phyloP scores from a whole-genome alignment of 2,113 vertebrate genomes.

The Delphinus delphis region DNA sequence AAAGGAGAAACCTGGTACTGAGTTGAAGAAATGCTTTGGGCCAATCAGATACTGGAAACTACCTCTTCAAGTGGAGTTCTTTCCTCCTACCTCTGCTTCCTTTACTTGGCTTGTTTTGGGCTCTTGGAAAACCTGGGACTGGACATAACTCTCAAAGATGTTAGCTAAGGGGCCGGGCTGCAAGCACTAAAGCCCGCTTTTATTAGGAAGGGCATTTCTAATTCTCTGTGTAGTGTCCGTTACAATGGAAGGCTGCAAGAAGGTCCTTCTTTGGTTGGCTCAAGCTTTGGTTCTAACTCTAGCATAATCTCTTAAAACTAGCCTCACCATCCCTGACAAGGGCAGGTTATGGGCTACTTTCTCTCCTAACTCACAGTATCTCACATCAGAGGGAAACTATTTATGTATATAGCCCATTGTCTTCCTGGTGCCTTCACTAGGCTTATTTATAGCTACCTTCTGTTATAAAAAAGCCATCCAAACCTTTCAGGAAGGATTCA shows the following conservation, averaged over 20 bases:
- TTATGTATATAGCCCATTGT: neutral
- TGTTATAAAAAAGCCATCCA: neutral
- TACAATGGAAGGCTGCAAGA: neutral
- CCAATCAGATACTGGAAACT: neutral
- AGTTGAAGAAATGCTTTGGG: neutral
- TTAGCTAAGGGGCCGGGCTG: no score
- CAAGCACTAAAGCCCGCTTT: neutral
- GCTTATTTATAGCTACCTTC: neutral
- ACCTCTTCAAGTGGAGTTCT: neutral
- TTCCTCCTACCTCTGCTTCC: neutral
- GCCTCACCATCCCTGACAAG: no score
- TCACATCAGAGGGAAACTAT: neutral
- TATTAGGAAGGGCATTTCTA: neutral
- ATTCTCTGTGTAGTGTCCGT: accelerated
- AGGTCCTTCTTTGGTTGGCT: neutral
- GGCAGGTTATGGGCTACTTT: neutral
- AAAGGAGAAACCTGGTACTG: neutral
- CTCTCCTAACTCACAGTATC: neutral
- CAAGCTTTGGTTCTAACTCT: neutral
- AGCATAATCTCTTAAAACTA: neutral
- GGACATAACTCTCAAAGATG: neutral
- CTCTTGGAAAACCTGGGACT: neutral
- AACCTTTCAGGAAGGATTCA: neutral
- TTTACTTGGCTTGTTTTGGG: neutral
- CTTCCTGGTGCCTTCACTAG: neutral